Conservation (phyloP, 2,113 vertebrate species). For the Centrocercus urophasianus region DNA sequence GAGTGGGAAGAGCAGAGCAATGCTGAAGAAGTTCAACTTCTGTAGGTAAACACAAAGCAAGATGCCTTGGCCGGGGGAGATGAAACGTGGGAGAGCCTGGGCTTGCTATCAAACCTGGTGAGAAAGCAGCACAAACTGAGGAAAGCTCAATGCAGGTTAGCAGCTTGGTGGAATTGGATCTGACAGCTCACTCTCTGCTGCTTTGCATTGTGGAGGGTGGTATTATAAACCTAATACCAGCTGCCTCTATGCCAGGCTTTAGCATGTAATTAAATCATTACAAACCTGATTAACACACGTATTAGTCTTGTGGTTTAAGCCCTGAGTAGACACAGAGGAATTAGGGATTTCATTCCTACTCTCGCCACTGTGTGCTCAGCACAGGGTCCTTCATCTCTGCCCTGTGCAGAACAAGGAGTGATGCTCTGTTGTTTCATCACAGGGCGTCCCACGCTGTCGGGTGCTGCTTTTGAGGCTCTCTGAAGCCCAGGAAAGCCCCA, state of each 20-base stretch:
- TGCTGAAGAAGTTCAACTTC: not conserved
- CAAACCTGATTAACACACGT: not conserved
- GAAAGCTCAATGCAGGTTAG: not conserved
- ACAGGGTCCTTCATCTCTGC: not conserved
- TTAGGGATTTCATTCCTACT: not conserved
- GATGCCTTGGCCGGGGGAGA: not conserved
- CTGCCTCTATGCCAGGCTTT: not conserved
- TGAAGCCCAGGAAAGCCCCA: not conserved
- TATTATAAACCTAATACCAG: not conserved
- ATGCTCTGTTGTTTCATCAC: not conserved
- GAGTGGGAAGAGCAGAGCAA: not conserved
- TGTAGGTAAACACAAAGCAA: not conserved
- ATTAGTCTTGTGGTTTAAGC: not conserved
- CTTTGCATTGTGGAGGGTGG: too few species aligned
- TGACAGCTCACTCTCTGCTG: not conserved
- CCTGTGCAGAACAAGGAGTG: accelerated
- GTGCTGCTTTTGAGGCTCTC: not conserved
- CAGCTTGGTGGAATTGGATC: not conserved
- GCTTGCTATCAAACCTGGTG: not conserved
- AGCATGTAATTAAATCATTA: not conserved
- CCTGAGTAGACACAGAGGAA: not conserved
- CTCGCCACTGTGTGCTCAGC: not conserved
- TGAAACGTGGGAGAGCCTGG: not conserved
- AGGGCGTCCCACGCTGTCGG: accelerated
- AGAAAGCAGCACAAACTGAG: not conserved